Base-by-base conservation (phyloP, 2,888 invertebrate genomes). In the Ectemnius cavifrons region DNA sequence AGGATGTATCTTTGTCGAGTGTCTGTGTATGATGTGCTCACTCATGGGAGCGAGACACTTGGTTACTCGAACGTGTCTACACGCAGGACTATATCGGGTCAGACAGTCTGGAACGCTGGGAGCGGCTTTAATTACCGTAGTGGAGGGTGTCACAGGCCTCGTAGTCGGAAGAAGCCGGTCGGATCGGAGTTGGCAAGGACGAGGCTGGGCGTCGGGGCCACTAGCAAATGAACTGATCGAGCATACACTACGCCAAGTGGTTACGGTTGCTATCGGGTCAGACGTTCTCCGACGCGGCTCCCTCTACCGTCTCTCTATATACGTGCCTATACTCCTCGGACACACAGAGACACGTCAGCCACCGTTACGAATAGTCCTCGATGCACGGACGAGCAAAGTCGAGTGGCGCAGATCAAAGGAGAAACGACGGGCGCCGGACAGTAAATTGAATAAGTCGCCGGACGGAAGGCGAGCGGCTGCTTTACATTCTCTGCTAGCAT, bases 141-240 rank as follows among this genome's bases (percentile, higher is more conserved):
- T 73, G 60, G 65, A 75, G 75, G 68, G 68, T 63, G 62, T 62
- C 70, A 67, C 66, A 72, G 27, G 67, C 8, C 63, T 57, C 63
- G 80, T 74, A 75, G 76, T 72, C 71, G 77, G 71, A 58, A 79
- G 71, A 68, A 49, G 23, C 71, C 77, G 71, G 71, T 71, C 75
- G 71, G 71, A 45, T 59, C 61, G 69, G 67, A 78, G 59, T 58
- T 63, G 70, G 68, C 70, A 64, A 63, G 62, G 58, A 37, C 20
- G 18, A 20, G 27, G n/a, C 37, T 16, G n/a, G 58, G 64, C 56
- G 67, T 63, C 75, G 73, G 67, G 71, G 75, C 70, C 59, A 67
- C 62, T 64, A 64, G 77, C 78, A 82, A 85, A 84, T 83, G 77
- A 85, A 82, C 80, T 83, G 78, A 82, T 84, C 82, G 72, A 80